Conservation (phyloP, 2,113 vertebrate species). For the Ammodramus savannarum region DNA sequence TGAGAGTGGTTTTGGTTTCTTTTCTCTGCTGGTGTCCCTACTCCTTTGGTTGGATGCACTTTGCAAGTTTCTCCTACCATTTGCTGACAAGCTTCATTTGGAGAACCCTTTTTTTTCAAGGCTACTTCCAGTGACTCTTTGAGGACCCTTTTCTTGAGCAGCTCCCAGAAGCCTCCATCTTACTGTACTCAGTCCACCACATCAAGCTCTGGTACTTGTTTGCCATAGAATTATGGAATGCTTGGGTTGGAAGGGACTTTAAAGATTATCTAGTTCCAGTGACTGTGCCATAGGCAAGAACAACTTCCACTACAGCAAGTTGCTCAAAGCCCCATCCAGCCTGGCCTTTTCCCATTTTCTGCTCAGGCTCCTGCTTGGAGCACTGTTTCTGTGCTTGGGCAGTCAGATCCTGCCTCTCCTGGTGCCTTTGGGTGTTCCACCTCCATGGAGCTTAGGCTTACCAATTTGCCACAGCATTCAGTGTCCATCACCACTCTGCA, state of each 20-base stretch:
- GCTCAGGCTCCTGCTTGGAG: background rate
- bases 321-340: background rate
- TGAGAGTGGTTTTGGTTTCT: background rate
- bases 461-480: accelerated
- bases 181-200: background rate
- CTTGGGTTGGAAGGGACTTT: background rate
- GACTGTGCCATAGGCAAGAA: background rate
- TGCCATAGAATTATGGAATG: background rate
- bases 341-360: background rate
- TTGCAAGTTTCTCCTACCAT: background rate
- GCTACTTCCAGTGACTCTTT: background rate
- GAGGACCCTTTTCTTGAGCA: background rate
- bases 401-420: background rate
- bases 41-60: background rate
- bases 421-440: background rate
- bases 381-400: background rate
- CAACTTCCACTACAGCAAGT: background rate
- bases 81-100: background rate
- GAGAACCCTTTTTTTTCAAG: background rate
- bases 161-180: background rate
- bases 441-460: background rate
- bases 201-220: background rate
- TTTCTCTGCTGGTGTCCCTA: background rate
- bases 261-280: background rate
- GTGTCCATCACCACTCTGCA: background rate